phyloP scores from a whole-genome alignment of 2,113 vertebrate species.

The Myodes glareolus region DNA sequence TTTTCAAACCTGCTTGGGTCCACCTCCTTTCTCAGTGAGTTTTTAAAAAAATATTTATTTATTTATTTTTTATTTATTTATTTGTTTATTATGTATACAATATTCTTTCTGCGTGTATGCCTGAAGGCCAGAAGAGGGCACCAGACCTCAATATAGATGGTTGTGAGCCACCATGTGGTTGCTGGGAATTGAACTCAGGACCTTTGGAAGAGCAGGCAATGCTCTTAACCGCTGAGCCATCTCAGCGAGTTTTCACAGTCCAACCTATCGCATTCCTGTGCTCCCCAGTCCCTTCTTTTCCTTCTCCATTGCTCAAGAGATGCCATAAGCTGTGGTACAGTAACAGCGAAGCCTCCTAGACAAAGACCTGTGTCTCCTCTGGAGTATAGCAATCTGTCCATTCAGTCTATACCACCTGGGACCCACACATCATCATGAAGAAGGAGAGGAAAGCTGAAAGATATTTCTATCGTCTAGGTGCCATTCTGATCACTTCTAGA shows the following conservation, averaged over 20 bases:
- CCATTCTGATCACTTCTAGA: neutral
- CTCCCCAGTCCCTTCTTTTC: slow-evolving; percentile 7
- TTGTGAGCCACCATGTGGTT: no score
- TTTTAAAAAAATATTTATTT: no score
- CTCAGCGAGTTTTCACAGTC: slow-evolving; percentile 7
- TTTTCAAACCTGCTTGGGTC: slow-evolving; percentile 35
- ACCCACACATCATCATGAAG: neutral
- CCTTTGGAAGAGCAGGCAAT: no score
- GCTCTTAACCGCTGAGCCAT: no score
- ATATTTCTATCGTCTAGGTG: neutral
- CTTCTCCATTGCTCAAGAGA: neutral
- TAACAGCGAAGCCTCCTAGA: neutral
- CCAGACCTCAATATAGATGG: no score
- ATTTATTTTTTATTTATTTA: no score
- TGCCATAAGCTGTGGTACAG: neutral
- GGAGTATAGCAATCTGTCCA: neutral
- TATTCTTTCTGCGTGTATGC: no score
- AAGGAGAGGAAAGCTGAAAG: neutral
- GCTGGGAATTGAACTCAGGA: no score
- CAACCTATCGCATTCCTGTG: neutral
- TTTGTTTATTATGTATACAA: no score
- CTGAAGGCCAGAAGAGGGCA: no score
- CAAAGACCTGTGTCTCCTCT: neutral
- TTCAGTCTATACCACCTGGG: neutral
- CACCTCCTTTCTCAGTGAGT: neutral